phyloP scores from a whole-genome alignment of 2,113 vertebrate genomes.

The Oncorhynchus clarkii region DNA sequence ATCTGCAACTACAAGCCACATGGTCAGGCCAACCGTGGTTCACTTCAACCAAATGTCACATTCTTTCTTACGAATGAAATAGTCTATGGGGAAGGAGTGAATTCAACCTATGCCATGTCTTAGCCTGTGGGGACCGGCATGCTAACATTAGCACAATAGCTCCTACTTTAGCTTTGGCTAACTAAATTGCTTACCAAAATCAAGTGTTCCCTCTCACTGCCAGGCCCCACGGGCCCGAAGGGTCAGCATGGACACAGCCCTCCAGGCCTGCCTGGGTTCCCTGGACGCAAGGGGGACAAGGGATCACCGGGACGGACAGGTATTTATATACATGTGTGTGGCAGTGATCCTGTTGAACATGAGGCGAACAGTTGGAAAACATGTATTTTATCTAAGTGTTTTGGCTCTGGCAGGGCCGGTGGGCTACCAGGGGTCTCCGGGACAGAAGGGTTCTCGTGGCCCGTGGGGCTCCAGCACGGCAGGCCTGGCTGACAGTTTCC shows the following conservation, averaged over 20 bases:
- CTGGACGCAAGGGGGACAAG: slow-evolving; percentile 76
- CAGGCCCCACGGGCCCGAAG: slow-evolving; percentile 75
- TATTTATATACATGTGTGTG: slow-evolving; percentile 24
- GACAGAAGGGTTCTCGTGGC: slow-evolving; percentile 65
- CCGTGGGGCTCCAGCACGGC: slow-evolving; percentile 10
- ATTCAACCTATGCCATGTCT: no score
- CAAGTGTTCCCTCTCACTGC: background rate
- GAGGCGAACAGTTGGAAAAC: no score
- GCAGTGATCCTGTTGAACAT: background rate
- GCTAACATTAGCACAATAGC: no score
- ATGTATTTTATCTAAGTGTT: background rate
- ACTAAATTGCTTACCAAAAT: no score
- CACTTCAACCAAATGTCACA: no score
- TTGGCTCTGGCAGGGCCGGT: slow-evolving; percentile 58
- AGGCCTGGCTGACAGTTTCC: slow-evolving; percentile 65
- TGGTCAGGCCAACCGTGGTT: no score
- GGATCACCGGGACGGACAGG: slow-evolving; percentile 73
- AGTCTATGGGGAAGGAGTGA: no score
- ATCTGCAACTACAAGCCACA: no score
- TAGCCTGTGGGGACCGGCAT: no score
- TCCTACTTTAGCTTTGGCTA: no score
- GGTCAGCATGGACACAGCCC: slow-evolving; percentile 72
- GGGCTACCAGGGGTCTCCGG: slow-evolving; percentile 74
- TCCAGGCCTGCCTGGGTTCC: slow-evolving; percentile 65
- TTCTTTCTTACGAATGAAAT: no score